phyloP scores from a whole-genome alignment of 1,140 invertebrate species.

The Drosophila cardini region DNA sequence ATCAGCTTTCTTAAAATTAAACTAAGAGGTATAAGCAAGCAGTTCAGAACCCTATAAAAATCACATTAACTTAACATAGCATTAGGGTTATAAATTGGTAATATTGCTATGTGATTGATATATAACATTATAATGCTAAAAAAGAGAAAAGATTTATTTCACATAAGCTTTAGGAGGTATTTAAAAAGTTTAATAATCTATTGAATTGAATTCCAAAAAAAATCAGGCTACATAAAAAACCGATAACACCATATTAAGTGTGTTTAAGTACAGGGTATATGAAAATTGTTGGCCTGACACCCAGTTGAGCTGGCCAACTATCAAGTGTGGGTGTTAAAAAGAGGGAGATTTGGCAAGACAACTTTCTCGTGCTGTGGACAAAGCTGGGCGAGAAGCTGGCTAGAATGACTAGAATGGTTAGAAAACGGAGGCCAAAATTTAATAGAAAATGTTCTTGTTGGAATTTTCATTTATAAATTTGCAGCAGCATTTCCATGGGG shows the following conservation, averaged over 20 bases:
- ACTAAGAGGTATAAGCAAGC: no score
- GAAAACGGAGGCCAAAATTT: conserved; percentile 69
- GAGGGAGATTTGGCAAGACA: conserved; percentile 72
- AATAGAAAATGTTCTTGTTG: conserved; percentile 83
- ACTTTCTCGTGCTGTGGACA: conserved; percentile 71
- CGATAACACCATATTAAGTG: not conserved
- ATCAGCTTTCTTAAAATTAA: no score
- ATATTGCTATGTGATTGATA: no score
- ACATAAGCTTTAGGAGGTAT: no score
- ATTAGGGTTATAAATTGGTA: no score
- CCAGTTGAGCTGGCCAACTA: conserved; percentile 16
- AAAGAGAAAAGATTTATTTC: no score
- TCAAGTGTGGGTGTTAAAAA: conserved; percentile 22
- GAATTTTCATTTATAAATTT: conserved; percentile 83
- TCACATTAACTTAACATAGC: no score
- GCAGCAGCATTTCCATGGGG: conserved; percentile 20
- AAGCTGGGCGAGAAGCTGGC: conserved; percentile 17
- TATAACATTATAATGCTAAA: no score
- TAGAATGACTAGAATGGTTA: conserved; percentile 34
- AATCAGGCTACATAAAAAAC: not conserved
- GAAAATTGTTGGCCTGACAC: conserved; percentile 40
- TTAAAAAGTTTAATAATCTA: no score
- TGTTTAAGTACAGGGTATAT: conserved; percentile 22
- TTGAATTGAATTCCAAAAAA: not conserved
- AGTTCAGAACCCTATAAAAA: no score